Evolutionary conservation across 2,888 invertebrate species (phyloP).

Genomic region (Harpagoxenus sublaevis): DNA sequence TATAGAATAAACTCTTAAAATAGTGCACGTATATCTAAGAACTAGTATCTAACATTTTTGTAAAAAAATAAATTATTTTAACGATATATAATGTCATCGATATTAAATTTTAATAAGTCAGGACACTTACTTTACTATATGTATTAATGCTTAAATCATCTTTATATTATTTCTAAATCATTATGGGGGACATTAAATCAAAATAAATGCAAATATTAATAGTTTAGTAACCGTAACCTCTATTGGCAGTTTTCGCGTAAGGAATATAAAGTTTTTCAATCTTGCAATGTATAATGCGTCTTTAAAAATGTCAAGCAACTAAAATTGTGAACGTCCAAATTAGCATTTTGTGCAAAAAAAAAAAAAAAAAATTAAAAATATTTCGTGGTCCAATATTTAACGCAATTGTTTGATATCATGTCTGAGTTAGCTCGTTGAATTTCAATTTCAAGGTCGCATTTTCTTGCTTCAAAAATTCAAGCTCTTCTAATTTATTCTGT

Average conservation of each 20-base stretch:
- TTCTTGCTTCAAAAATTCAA: slow-evolving; percentile 79
- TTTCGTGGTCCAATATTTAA: slow-evolving; percentile 8
- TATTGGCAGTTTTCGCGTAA: background rate
- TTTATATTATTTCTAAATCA: background rate
- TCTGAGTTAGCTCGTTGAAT: slow-evolving; percentile 75
- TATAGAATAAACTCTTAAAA: slow-evolving; percentile 32
- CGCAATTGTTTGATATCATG: slow-evolving; percentile 28
- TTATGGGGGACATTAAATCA: background rate
- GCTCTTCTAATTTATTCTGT: slow-evolving; percentile 77
- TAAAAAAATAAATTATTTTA: slow-evolving; percentile 57
- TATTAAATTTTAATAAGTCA: slow-evolving; percentile 28
- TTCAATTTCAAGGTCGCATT: slow-evolving; percentile 79
- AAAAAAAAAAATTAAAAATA: background rate
- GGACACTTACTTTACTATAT: background rate
- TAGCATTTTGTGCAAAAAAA: background rate
- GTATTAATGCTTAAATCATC: slow-evolving; percentile 32
- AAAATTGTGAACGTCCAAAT: slow-evolving; percentile 5
- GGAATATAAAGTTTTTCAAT: background rate
- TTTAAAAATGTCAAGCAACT: slow-evolving; percentile 9
- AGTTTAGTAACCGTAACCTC: slow-evolving; percentile 23
- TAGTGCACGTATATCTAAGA: background rate
- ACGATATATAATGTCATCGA: slow-evolving; percentile 13
- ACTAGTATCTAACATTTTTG: slow-evolving; percentile 9
- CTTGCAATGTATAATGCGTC: background rate
- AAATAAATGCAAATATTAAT: slow-evolving; percentile 17